phyloP scores from a whole-genome alignment of 1,140 invertebrate genomes.

The Orius insidiosus region DNA sequence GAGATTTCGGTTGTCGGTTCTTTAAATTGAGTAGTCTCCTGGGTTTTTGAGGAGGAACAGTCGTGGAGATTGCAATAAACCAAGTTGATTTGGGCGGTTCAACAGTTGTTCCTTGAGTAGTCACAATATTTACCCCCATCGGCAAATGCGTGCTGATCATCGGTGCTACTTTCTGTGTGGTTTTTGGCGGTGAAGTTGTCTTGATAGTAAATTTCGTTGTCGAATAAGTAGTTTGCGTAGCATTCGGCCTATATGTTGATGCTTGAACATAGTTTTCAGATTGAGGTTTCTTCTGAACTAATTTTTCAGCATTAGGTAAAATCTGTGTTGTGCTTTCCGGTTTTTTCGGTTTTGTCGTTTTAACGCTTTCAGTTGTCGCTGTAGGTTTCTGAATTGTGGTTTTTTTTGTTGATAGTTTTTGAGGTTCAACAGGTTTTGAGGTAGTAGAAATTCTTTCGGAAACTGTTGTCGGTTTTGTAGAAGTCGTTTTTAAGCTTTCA shows the following conservation, averaged over 20 bases:
- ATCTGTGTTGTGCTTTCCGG: constrained; percentile 15
- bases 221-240: not conserved
- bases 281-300: not conserved
- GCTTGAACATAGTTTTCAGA: constrained; percentile 2
- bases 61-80: no score
- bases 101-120: no score
- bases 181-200: not conserved
- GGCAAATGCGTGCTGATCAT: not conserved
- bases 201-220: not conserved
- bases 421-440: not conserved
- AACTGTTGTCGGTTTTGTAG: constrained; percentile 8
- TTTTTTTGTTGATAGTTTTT: constrained; percentile 1
- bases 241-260: constrained; percentile 4
- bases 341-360: constrained; percentile 15
- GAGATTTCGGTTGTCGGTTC: constrained; percentile 14
- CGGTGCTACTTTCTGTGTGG: not conserved
- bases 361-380: constrained; percentile 21
- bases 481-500: constrained; percentile 2
- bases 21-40: constrained; percentile 15
- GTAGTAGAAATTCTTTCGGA: not conserved
- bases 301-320: constrained; percentile 17
- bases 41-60: constrained; percentile 22
- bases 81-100: no score
- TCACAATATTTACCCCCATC: no score
- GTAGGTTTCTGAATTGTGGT: constrained; percentile 20